phyloP scores from a whole-genome alignment of 2,797 vertebrate species.

The Epinephelus awoara region DNA sequence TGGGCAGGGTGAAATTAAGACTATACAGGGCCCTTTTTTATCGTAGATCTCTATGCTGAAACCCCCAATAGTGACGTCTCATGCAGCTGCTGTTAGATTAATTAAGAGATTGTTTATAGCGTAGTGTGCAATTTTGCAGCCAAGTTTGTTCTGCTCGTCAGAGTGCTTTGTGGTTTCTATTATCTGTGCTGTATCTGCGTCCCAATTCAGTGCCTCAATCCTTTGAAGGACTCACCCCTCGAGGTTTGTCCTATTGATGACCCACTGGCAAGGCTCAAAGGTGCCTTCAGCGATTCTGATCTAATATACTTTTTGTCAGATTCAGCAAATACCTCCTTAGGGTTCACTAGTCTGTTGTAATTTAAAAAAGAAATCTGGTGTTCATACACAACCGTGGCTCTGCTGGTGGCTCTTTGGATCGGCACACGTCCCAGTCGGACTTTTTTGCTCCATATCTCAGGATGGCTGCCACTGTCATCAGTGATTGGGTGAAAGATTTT shows the following conservation, averaged over 20 bases:
- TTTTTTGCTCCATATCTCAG: not conserved
- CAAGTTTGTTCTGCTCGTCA: slow-evolving; percentile 7
- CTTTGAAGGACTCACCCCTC: not conserved
- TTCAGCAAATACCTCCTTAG: too few relatives aligned
- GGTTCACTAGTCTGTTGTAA: too few relatives aligned
- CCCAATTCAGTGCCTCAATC: not conserved
- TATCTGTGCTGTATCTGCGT: not conserved
- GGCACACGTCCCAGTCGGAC: not conserved
- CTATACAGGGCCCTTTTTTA: not conserved
- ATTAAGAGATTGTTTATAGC: not conserved
- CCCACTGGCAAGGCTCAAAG: not conserved
- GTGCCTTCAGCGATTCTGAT: too few relatives aligned
- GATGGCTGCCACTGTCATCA: not conserved
- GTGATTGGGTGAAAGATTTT: not conserved
- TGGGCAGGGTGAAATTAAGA: not conserved
- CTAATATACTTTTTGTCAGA: too few relatives aligned
- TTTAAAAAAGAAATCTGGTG: too few relatives aligned
- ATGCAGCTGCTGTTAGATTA: not conserved
- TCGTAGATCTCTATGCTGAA: not conserved
- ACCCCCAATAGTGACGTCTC: not conserved
- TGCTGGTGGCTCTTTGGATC: not conserved
- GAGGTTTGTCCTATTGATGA: not conserved
- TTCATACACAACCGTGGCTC: too few relatives aligned
- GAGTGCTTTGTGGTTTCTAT: not conserved
- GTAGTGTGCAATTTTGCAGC: not conserved